Conservation (phyloP, 2,113 vertebrate genomes). For the Taurulus bubalis region DNA sequence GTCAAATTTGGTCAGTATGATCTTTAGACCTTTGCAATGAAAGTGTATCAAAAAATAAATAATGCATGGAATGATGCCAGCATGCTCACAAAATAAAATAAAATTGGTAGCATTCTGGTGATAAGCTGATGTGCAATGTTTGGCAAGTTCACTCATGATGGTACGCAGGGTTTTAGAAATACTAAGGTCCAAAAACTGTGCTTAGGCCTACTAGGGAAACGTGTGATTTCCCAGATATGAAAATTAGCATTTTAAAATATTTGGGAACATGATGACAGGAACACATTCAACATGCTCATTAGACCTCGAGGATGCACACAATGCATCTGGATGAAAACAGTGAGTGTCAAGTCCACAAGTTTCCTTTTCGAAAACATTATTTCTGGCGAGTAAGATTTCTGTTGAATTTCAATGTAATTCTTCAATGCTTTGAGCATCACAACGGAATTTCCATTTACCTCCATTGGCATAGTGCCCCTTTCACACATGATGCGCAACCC, state of each 20-base stretch:
- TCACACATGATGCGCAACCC: neutral
- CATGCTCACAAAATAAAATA: neutral
- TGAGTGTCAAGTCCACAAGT: neutral
- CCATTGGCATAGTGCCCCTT: neutral
- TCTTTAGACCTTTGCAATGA: neutral
- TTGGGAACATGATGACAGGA: neutral
- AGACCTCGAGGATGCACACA: neutral
- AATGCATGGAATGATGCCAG: too few species aligned
- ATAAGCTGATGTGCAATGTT: neutral
- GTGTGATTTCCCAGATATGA: too few species aligned
- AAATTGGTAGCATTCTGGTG: neutral
- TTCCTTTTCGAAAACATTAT: too few species aligned
- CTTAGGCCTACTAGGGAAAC: too few species aligned
- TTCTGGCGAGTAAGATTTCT: too few species aligned
- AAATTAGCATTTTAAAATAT: neutral
- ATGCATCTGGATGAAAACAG: neutral
- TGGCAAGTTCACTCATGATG: too few species aligned
- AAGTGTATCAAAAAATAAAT: too few species aligned
- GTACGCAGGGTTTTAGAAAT: too few species aligned
- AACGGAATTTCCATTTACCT: neutral
- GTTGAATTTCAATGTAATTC: too few species aligned
- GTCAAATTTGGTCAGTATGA: neutral
- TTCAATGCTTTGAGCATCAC: neutral
- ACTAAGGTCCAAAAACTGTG: too few species aligned
- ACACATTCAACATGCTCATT: neutral